These are phyloP conservation scores for Apamea crenata DNA, from an alignment of 2,888 invertebrate genomes.

Conservation along the genomic window DNA sequence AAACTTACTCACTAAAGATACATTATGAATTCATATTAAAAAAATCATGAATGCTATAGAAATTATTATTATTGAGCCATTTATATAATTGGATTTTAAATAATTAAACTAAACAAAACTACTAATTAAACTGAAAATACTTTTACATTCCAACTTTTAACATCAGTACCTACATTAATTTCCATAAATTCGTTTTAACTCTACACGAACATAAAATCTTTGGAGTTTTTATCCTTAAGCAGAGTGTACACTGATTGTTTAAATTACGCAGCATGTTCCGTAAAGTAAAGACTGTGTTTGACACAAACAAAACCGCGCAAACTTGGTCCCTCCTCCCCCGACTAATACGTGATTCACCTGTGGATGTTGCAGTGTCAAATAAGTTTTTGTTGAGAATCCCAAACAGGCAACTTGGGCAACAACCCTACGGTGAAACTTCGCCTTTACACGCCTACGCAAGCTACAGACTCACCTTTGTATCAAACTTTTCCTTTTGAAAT, in stretches of 20 bases:
- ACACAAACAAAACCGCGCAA: slow-evolving; percentile 44
- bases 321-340: slow-evolving; percentile 20
- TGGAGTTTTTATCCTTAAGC: slow-evolving; percentile 13
- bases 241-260: slow-evolving; percentile 38
- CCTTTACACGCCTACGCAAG: slow-evolving; percentile 30
- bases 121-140: neutral
- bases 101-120: too few relatives aligned
- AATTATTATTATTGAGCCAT: too few relatives aligned
- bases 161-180: neutral
- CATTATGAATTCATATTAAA: too few relatives aligned
- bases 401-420: slow-evolving; percentile 55
- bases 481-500: slow-evolving; percentile 15
- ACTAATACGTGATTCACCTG: slow-evolving; percentile 60
- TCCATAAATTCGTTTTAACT: slow-evolving; percentile 21
- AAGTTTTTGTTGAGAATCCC: slow-evolving; percentile 66
- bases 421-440: slow-evolving; percentile 52
- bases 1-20: too few relatives aligned
- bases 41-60: too few relatives aligned
- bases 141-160: neutral
- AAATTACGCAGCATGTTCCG: slow-evolving; percentile 37
- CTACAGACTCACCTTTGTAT: slow-evolving; percentile 21
- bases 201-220: neutral
- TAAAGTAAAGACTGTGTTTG: slow-evolving; percentile 42
- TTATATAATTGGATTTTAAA: too few relatives aligned
- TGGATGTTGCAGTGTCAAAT: slow-evolving; percentile 70